Evolutionary conservation across 2,888 invertebrate species (phyloP).

Genomic region (Ephialtes manifestator): DNA sequence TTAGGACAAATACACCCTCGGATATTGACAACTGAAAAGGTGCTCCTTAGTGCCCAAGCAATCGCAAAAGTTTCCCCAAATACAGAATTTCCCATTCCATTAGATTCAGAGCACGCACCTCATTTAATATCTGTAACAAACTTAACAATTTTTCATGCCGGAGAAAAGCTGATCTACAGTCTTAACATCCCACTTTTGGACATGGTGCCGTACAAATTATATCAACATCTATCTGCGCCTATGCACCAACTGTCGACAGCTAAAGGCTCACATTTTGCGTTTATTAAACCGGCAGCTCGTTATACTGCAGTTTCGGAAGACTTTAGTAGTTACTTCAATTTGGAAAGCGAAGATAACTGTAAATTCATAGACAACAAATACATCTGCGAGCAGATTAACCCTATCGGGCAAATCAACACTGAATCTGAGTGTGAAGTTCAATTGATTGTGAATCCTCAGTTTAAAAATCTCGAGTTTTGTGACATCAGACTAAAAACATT

Average conservation of each 20-base stretch:
- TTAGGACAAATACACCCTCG: constrained; percentile 8
- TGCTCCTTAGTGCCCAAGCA: not conserved
- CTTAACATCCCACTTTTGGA: too few relatives aligned
- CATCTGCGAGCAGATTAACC: constrained; percentile 25
- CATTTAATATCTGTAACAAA: not conserved
- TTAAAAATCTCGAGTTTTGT: constrained; percentile 20
- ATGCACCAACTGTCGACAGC: not conserved
- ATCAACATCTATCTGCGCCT: constrained; percentile 11
- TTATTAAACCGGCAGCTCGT: constrained; percentile 25
- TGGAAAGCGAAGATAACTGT: not conserved
- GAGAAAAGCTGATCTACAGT: constrained; percentile 24
- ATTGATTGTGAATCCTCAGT: too few relatives aligned
- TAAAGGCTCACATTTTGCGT: constrained; percentile 17
- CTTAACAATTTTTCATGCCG: constrained; percentile 2
- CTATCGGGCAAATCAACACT: constrained; percentile 13
- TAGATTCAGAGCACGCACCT: not conserved
- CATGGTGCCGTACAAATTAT: too few relatives aligned
- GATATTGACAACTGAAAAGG: not conserved
- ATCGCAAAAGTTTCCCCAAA: constrained; percentile 29
- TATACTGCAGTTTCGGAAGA: constrained; percentile 41
- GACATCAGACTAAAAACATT: constrained; percentile 37
- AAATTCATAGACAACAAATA: not conserved
- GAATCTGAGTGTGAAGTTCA: too few relatives aligned
- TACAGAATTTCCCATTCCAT: not conserved
- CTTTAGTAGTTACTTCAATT: constrained; percentile 10